Percentiles rank a stretch among this genome's conserved stretches.
Evolutionary conservation across 64 coral and sea anemone genomes (phyloP).

Genomic region (Montipora efflorescens): DNA sequence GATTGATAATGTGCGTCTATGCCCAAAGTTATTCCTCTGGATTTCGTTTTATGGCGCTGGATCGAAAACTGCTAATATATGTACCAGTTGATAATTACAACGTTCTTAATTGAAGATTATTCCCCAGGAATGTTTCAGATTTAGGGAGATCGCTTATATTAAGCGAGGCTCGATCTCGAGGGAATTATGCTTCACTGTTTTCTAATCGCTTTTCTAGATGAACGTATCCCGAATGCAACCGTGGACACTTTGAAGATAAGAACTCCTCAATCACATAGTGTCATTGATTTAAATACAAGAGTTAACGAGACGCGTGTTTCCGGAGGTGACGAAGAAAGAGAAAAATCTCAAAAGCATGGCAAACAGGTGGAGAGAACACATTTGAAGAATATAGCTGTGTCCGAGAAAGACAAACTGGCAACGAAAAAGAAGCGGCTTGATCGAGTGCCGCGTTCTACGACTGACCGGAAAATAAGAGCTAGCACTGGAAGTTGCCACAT

Average conservation of each 20-base stretch:
- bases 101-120: no score
- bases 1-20: no score
- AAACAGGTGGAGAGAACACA: not conserved
- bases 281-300: not conserved
- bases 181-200: not conserved
- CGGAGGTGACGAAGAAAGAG: not conserved
- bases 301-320: not conserved
- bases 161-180: no score
- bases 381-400: not conserved
- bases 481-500: not conserved
- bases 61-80: no score
- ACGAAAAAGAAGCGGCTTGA: not conserved
- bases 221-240: not conserved
- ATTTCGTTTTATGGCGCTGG: no score
- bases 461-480: not conserved
- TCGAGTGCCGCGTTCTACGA: not conserved
- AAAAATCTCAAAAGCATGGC: not conserved
- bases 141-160: not conserved
- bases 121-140: no score
- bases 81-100: no score
- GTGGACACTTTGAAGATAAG: not conserved
- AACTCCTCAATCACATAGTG: not conserved
- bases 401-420: not conserved
- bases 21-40: no score
- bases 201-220: not conserved